Base-by-base conservation (phyloP, 2,113 vertebrate species). In the Cavia aperea region DNA sequence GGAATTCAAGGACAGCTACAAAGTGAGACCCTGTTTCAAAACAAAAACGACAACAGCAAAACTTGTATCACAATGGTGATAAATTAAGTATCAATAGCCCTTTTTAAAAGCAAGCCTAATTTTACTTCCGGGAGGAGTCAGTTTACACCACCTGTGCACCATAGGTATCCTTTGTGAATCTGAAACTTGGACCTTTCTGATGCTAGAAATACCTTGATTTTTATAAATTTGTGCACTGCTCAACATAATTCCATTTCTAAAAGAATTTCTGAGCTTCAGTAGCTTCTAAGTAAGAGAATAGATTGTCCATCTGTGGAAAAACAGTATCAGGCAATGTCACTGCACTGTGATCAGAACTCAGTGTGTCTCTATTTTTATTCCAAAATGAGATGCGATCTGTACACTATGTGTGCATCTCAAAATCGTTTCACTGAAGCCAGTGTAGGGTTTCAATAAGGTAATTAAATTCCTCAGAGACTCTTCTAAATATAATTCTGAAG, bases 381-480 rank as follows among this genome's bases (percentile, higher is more conserved):
- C 10, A 93, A 88, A 73, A 77, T 82, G 91, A 83, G 24, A 86
- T 54, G 88, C 10, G 54, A 60, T 87, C 54, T 91, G 11, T 87
- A 86, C 91, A 77, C 33, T 90, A n/a, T 81, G 46, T 84, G 56
- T 1, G 2, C 78, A 95, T 81, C 49, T 96, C 60, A 84, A 94
- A 29, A 94, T 70, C 13, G 51, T 95, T 89, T 96, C 58, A 95
- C 93, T 24, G 70, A 88, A 90, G 92, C 68, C 77, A 89, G 26
- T 60, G 60, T 21, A 93, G 91, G 75, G 92, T 95, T 97, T 95
- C 96, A 96, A 96, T 93, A 90, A 82, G 21, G 93, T 95, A 95
- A 97, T 94, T 73, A 8, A 0, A 60, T 95, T 95, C 92, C 95
- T 90, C 81, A 89, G 96, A 96, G 94, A 95, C 31, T 89, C 21